Percentiles rank a stretch among this genome's conserved stretches.
phyloP scores from a whole-genome alignment of 2,797 vertebrate species.

The Ataeniobius toweri region DNA sequence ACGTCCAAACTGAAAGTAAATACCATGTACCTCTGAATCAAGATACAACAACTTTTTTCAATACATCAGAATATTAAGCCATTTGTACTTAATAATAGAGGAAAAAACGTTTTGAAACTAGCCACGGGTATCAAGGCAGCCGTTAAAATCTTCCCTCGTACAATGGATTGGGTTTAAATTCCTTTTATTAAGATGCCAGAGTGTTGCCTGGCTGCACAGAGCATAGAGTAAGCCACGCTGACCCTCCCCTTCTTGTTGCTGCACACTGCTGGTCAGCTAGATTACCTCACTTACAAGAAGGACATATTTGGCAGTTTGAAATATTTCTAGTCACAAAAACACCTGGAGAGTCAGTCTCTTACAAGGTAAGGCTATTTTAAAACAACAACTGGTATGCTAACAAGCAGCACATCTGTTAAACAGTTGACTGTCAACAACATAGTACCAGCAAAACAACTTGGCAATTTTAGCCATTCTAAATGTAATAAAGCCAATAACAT shows the following conservation, averaged over 20 bases:
- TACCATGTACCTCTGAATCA: background rate
- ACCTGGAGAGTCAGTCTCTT: background rate
- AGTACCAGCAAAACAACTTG: background rate
- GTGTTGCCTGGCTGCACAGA: background rate
- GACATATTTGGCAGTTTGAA: background rate
- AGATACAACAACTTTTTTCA: slow-evolving; percentile 1
- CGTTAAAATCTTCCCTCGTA: background rate
- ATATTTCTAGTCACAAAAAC: background rate
- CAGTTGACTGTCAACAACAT: background rate
- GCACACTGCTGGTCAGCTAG: background rate
- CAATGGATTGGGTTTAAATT: background rate
- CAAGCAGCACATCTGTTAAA: background rate
- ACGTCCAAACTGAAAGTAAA: slow-evolving; percentile 23
- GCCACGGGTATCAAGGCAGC: background rate
- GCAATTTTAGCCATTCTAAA: background rate
- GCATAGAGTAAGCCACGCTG: background rate
- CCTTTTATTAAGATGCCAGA: background rate
- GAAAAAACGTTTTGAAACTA: background rate
- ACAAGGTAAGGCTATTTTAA: background rate
- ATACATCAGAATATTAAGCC: background rate
- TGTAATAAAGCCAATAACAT: background rate
- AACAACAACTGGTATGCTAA: background rate
- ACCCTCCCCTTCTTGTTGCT: background rate
- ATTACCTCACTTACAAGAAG: too few species aligned
- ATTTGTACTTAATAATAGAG: background rate